Conservation (phyloP, 2,797 vertebrate species). For the Protosalanx chinensis region DNA sequence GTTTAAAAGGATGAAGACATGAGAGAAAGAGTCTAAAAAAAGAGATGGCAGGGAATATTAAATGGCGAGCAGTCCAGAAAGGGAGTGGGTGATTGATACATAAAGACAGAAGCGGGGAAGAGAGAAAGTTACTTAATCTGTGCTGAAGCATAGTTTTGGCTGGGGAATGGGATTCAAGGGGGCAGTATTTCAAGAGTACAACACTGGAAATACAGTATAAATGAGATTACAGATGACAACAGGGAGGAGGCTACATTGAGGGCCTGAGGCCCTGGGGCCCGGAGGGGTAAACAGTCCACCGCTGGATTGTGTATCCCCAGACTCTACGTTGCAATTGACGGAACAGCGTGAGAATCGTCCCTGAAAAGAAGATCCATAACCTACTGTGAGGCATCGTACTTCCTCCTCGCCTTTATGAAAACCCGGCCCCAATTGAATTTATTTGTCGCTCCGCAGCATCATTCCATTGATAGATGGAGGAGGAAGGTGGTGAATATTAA, state of each 20-base stretch:
- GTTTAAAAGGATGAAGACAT: background rate
- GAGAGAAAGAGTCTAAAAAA: background rate
- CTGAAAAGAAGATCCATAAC: constrained; percentile 6
- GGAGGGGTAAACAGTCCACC: constrained; percentile 25
- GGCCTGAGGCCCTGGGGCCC: background rate
- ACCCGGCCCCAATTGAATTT: constrained; percentile 4
- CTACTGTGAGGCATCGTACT: constrained; percentile 1
- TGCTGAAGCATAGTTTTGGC: constrained; percentile 15
- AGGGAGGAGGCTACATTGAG: constrained; percentile 5
- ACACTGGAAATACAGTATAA: constrained; percentile 8
- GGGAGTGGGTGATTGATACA: constrained; percentile 2
- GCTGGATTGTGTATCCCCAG: background rate
- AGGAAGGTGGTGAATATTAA: constrained; percentile 34
- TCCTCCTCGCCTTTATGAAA: constrained; percentile 8
- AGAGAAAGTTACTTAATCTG: constrained; percentile 12
- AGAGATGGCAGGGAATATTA: background rate
- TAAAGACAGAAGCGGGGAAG: background rate
- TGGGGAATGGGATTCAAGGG: constrained; percentile 3
- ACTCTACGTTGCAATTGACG: background rate
- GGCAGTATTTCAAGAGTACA: constrained; percentile 23
- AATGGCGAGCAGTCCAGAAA: background rate
- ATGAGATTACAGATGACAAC: constrained; percentile 10
- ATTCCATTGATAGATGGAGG: constrained; percentile 26
- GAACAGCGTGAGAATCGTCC: constrained; percentile 11
- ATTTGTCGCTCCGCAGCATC: constrained; percentile 11